phyloP scores from a whole-genome alignment of 2,113 vertebrate genomes.

The Mirounga angustirostris region DNA sequence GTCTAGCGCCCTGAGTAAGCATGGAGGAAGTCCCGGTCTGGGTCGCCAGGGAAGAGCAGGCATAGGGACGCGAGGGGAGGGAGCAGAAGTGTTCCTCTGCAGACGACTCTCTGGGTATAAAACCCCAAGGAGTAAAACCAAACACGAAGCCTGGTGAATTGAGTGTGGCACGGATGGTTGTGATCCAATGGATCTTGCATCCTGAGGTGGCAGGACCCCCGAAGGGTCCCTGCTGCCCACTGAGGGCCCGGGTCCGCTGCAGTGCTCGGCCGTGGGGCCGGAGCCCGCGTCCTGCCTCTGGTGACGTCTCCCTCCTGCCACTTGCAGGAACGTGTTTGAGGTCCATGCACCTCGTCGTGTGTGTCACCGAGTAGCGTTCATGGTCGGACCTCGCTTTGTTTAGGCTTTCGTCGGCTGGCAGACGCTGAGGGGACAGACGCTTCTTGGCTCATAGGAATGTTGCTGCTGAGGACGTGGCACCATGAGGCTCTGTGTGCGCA shows the following conservation, averaged over 20 bases:
- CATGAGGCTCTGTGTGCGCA: neutral
- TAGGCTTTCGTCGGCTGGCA: too few species aligned
- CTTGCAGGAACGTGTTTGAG: rapidly evolving
- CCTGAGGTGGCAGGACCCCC: neutral
- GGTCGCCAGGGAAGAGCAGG: neutral
- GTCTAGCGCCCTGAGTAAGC: neutral
- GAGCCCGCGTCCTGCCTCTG: neutral
- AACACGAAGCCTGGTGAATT: rapidly evolving
- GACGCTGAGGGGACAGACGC: rapidly evolving
- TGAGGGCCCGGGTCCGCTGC: neutral
- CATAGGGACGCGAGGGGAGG: rapidly evolving
- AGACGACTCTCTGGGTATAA: rapidly evolving
- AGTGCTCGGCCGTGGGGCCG: rapidly evolving
- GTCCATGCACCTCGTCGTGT: neutral
- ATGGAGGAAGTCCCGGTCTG: rapidly evolving
- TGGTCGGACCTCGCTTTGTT: neutral
- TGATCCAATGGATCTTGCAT: rapidly evolving
- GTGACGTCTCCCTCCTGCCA: neutral
- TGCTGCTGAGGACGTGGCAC: neutral
- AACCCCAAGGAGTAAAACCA: neutral
- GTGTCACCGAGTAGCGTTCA: too few species aligned
- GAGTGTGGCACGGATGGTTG: rapidly evolving
- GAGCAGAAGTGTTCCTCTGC: rapidly evolving
- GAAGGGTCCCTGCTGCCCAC: neutral
- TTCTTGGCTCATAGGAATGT: neutral